Evolutionary conservation across 2,888 invertebrate species (phyloP).

Genomic region (Orchesella flavescens): DNA sequence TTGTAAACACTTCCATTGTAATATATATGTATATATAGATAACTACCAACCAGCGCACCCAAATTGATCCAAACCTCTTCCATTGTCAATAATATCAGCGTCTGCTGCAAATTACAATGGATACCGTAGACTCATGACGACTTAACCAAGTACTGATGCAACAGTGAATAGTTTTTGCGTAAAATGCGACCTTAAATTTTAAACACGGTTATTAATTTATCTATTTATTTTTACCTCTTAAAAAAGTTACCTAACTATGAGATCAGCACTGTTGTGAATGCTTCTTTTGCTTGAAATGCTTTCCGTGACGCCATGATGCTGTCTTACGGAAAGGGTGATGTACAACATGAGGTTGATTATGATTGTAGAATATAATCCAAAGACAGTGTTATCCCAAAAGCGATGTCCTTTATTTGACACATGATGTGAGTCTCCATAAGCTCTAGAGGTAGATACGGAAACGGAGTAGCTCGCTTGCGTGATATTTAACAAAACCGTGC

Average conservation of each 20-base stretch:
- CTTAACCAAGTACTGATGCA: not conserved
- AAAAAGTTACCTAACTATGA: constrained; percentile 22
- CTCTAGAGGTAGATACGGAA: constrained; percentile 68
- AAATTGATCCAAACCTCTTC: no score
- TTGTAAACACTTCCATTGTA: no score
- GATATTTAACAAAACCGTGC: constrained; percentile 79
- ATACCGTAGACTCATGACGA: no score
- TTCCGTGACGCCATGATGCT: not conserved
- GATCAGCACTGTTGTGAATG: not conserved
- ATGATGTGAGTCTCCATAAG: constrained; percentile 62
- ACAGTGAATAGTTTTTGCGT: constrained; percentile 1
- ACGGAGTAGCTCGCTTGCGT: constrained; percentile 74
- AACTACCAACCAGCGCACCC: no score
- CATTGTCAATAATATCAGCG: no score
- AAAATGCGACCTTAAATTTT: constrained; percentile 13
- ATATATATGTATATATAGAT: no score
- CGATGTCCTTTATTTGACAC: constrained; percentile 5
- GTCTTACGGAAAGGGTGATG: constrained; percentile 1
- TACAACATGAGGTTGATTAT: constrained; percentile 42
- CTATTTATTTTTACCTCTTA: not conserved
- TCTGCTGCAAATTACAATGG: no score
- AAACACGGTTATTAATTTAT: not conserved
- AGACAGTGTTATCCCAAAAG: constrained; percentile 3
- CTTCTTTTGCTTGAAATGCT: not conserved
- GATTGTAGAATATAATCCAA: constrained; percentile 29